Evolutionary conservation across 2,888 invertebrate species (phyloP).

Genomic region (Strigamia maritima): DNA sequence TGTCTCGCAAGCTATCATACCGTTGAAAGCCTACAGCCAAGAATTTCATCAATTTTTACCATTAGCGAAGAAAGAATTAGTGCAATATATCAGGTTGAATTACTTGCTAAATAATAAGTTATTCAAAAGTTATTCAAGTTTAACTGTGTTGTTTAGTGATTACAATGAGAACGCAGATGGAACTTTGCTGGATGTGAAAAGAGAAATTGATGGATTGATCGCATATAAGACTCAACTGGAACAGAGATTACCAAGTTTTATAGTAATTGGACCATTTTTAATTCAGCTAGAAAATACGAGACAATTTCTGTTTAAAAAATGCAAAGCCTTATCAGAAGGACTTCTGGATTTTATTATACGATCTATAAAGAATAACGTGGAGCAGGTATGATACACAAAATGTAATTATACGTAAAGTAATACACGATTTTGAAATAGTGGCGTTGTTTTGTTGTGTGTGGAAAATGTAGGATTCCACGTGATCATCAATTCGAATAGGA

Average conservation of each 20-base stretch:
- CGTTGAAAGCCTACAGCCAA: slow-evolving; percentile 68
- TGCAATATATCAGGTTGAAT: background rate
- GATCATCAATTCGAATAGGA: too few relatives aligned
- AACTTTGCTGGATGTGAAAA: slow-evolving; percentile 65
- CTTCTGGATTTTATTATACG: slow-evolving; percentile 69
- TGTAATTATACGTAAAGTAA: too few relatives aligned
- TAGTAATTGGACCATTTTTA: slow-evolving; percentile 74
- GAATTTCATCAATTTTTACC: slow-evolving; percentile 58
- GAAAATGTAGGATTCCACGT: too few relatives aligned
- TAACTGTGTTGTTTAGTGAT: background rate
- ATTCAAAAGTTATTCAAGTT: too few relatives aligned
- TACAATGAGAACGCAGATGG: slow-evolving; percentile 46
- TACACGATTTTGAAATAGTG: too few relatives aligned
- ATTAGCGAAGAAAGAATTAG: background rate
- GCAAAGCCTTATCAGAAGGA: slow-evolving; percentile 65
- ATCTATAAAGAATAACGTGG: slow-evolving; percentile 64
- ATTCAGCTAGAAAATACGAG: slow-evolving; percentile 67
- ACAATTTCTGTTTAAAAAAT: slow-evolving; percentile 66
- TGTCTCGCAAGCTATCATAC: slow-evolving; percentile 66
- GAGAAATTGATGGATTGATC: slow-evolving; percentile 67
- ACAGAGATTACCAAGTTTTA: slow-evolving; percentile 64
- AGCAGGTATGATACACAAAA: slow-evolving; percentile 58
- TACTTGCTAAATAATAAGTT: too few relatives aligned
- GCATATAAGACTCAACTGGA: slow-evolving; percentile 64
- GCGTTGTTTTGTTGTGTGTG: too few relatives aligned